Evolutionary conservation across 2,113 vertebrate genomes (phyloP).

Genomic region (Phocoena sinus): DNA sequence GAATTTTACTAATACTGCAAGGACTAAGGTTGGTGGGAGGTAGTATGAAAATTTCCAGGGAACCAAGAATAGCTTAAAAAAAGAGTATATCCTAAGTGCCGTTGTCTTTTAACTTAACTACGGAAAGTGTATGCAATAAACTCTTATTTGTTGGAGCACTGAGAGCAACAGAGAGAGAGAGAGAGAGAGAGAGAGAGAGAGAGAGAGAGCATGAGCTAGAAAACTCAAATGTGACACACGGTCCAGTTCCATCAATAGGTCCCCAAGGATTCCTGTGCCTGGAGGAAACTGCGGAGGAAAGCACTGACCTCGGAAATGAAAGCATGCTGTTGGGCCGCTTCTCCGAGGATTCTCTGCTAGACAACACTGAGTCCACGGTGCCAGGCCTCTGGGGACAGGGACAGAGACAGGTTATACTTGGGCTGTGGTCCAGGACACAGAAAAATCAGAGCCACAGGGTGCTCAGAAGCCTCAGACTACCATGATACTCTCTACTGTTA

Average conservation of each 20-base stretch:
- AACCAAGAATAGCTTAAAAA: neutral
- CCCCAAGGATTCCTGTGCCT: neutral
- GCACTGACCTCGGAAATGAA: slow-evolving; percentile 75
- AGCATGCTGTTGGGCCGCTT: slow-evolving; percentile 4
- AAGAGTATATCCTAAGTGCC: neutral
- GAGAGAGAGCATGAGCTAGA: neutral
- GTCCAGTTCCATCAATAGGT: neutral
- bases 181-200: neutral
- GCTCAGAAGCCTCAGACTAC: neutral
- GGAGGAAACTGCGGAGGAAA: neutral
- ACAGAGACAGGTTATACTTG: neutral
- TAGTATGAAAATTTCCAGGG: neutral
- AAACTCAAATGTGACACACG: neutral
- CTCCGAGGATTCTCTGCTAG: slow-evolving; percentile 31
- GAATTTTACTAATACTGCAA: neutral
- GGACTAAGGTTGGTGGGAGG: neutral
- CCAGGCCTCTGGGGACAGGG: slow-evolving; percentile 80
- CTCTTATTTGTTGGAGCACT: neutral
- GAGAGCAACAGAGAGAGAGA: neutral
- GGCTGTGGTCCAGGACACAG: neutral
- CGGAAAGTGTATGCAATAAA: neutral
- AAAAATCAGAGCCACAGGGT: neutral
- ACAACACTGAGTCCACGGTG: slow-evolving; percentile 77
- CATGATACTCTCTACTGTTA: neutral
- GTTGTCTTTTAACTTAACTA: neutral